These are phyloP conservation scores for Aselliscus stoliczkanus DNA, from an alignment of 2,797 vertebrate genomes.

Conservation along the genomic window DNA sequence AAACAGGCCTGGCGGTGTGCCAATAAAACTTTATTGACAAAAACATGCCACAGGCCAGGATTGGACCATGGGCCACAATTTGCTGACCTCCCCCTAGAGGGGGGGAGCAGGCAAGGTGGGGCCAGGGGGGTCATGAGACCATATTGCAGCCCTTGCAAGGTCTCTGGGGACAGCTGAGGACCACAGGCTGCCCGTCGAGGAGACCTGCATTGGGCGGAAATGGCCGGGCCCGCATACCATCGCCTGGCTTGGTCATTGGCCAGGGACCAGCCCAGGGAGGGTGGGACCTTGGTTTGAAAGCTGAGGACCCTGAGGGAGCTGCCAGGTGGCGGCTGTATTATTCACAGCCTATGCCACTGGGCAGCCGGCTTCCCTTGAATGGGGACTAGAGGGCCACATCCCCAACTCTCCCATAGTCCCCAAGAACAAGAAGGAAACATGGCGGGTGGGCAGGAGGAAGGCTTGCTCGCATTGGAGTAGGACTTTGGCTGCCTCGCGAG, in stretches of 20 bases:
- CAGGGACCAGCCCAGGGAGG: neutral
- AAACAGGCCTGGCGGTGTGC: neutral
- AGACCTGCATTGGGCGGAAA: neutral
- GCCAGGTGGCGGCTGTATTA: neutral
- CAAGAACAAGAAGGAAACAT: neutral
- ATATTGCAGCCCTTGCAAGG: neutral
- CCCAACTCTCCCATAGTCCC: neutral
- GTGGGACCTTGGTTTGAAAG: neutral
- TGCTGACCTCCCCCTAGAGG: neutral
- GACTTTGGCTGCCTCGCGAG: neutral
- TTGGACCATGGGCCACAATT: accelerated
- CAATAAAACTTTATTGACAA: neutral
- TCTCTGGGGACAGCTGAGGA: neutral
- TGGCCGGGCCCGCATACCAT: no score
- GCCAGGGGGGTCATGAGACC: neutral
- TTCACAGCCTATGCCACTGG: neutral
- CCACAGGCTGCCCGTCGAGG: neutral
- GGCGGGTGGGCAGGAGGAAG: neutral
- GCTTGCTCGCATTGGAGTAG: neutral
- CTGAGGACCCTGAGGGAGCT: neutral
- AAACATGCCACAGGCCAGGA: neutral
- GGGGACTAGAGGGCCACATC: neutral
- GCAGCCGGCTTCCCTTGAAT: neutral
- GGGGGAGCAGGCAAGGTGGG: neutral
- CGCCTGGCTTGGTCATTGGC: neutral